Percentiles rank a stretch among this genome's conserved stretches.
Conservation (phyloP, 2,113 vertebrate species). For the Cyrtonyx montezumae region DNA sequence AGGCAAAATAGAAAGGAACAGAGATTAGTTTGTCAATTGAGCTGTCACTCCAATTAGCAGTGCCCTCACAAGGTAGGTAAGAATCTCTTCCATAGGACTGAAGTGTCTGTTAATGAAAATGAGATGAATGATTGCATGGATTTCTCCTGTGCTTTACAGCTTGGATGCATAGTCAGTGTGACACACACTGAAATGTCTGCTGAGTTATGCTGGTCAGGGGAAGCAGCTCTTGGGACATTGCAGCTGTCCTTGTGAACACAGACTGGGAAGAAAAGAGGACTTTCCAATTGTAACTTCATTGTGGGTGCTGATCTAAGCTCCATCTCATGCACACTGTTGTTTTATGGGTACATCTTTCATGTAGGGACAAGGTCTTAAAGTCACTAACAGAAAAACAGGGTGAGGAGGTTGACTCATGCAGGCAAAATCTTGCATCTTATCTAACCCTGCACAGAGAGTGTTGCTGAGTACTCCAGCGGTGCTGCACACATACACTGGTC, state of each 20-base stretch:
- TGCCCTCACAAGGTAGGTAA: neutral
- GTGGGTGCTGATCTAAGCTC: neutral
- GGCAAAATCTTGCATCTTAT: neutral
- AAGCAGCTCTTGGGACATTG: neutral
- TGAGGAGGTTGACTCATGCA: neutral
- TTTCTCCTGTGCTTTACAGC: neutral
- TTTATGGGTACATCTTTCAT: neutral
- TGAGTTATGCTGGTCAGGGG: neutral
- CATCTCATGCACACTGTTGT: neutral
- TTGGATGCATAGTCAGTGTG: neutral
- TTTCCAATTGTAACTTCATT: too few relatives aligned
- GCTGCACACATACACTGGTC: neutral
- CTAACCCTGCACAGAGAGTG: neutral
- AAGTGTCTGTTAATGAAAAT: neutral
- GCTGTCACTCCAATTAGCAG: neutral
- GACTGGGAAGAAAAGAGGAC: too few relatives aligned
- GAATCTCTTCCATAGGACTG: neutral
- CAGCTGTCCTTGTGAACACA: neutral
- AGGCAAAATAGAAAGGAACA: neutral
- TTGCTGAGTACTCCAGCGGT: neutral
- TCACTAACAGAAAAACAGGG: neutral
- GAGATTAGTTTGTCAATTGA: neutral
- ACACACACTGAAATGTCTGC: neutral
- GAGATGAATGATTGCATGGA: neutral
- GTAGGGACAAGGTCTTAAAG: neutral